Conservation (phyloP, 23 tunicate genomes). For the Styela clava region DNA sequence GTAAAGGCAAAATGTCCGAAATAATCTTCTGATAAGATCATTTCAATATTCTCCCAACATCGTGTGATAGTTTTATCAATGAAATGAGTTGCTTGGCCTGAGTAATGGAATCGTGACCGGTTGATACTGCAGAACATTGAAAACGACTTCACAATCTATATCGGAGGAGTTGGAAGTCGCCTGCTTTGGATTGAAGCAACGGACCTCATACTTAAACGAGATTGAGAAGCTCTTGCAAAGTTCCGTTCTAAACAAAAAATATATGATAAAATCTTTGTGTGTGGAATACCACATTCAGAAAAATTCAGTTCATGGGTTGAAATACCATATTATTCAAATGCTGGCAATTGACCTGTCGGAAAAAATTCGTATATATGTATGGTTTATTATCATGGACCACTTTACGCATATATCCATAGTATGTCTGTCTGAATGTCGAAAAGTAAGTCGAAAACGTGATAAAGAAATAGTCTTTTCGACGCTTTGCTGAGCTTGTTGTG, state of each 20-base stretch:
- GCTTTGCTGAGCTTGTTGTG: background rate
- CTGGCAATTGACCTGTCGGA: background rate
- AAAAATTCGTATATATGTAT: too few relatives aligned
- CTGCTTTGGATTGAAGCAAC: constrained; percentile 27
- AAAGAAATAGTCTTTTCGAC: background rate
- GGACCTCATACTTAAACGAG: constrained; percentile 13
- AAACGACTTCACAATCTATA: background rate
- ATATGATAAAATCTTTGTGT: too few relatives aligned
- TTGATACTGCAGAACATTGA: background rate
- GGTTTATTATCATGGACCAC: too few relatives aligned
- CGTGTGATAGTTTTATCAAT: background rate
- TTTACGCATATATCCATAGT: too few relatives aligned
- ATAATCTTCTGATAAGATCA: too few relatives aligned
- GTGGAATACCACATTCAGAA: background rate
- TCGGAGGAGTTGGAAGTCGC: constrained; percentile 23
- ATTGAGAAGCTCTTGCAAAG: background rate
- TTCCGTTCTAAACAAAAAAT: background rate
- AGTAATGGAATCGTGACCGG: too few relatives aligned
- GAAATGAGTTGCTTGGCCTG: background rate
- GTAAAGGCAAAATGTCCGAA: too few relatives aligned
- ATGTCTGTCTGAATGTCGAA: background rate
- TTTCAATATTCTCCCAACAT: too few relatives aligned
- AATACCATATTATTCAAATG: background rate
- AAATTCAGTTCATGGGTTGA: background rate
- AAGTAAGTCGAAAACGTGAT: background rate